phyloP scores from a whole-genome alignment of 2,113 vertebrate genomes.

The Oostethus manadensis region DNA sequence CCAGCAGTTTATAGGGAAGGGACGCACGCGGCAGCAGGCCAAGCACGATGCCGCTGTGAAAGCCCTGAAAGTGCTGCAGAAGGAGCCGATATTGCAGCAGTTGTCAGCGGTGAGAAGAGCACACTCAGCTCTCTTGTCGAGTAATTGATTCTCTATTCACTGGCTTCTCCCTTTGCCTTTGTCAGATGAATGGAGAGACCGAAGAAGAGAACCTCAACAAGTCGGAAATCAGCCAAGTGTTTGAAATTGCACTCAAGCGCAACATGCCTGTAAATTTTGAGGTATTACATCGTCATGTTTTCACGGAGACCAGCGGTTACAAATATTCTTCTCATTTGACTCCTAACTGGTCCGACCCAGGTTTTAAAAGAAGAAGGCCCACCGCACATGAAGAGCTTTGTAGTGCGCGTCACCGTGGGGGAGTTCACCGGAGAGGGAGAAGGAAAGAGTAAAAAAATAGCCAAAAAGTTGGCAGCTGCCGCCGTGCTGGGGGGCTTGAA shows the following conservation, averaged over 20 bases:
- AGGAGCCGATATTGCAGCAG: conserved; percentile 86
- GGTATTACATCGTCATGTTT: conserved; percentile 60
- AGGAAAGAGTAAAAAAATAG: conserved; percentile 98
- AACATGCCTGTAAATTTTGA: conserved; percentile 98
- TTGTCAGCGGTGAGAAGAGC: conserved; percentile 75
- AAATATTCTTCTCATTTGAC: no score
- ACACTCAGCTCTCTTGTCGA: background rate
- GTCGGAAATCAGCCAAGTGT: conserved; percentile 99
- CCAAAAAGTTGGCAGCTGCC: conserved; percentile 92
- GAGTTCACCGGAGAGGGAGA: conserved; percentile 92
- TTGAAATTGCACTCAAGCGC: conserved; percentile 98
- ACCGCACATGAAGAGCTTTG: conserved; percentile 96
- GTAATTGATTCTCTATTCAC: background rate
- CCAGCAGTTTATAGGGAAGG: conserved; percentile 94
- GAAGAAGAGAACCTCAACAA: conserved; percentile 98
- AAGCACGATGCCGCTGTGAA: conserved; percentile 93
- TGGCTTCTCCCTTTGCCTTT: conserved; percentile 34
- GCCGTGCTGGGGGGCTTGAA: conserved; percentile 86
- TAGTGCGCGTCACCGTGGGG: conserved; percentile 87
- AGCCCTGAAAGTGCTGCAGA: conserved; percentile 89
- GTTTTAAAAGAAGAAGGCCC: conserved; percentile 94
- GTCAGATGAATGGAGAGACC: conserved; percentile 86
- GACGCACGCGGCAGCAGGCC: conserved; percentile 89
- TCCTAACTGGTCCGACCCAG: conserved; percentile 66
- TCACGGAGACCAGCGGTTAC: no score